These are phyloP conservation scores for Crotalus tigris DNA, from an alignment of 2,113 vertebrate genomes.

Conservation along the genomic window DNA sequence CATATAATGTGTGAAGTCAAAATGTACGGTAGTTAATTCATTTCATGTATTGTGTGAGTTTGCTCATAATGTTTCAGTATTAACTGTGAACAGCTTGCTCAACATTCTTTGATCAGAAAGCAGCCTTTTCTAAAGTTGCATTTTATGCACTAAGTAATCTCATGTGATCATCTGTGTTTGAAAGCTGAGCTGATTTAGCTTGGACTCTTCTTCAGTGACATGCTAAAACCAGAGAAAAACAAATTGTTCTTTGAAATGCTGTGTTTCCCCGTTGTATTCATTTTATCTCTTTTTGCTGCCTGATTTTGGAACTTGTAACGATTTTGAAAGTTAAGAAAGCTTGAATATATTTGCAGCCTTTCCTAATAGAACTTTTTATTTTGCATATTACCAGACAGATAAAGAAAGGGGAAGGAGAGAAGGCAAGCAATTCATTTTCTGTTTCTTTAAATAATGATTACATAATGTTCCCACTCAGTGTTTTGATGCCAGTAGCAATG, in stretches of 20 bases:
- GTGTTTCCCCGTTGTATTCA: background rate
- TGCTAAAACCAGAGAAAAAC: background rate
- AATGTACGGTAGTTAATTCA: background rate
- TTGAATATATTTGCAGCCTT: background rate
- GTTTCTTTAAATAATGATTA: background rate
- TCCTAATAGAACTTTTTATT: background rate
- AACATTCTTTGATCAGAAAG: background rate
- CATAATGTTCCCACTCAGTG: background rate
- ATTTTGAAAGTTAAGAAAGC: background rate
- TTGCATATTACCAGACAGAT: background rate
- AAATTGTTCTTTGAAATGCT: background rate
- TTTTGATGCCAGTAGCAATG: background rate
- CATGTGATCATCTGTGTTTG: background rate
- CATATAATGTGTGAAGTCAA: background rate
- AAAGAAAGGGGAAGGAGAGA: background rate
- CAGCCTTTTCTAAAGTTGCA: background rate
- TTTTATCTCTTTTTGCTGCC: background rate
- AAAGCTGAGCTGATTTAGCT: background rate
- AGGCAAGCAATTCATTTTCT: background rate
- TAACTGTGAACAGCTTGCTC: background rate
- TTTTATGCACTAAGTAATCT: background rate
- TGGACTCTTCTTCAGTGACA: background rate
- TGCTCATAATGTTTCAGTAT: background rate
- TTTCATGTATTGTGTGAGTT: background rate
- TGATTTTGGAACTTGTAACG: background rate